Conservation (phyloP, 2,113 vertebrate genomes). For the Ornithorhynchus anatinus region DNA sequence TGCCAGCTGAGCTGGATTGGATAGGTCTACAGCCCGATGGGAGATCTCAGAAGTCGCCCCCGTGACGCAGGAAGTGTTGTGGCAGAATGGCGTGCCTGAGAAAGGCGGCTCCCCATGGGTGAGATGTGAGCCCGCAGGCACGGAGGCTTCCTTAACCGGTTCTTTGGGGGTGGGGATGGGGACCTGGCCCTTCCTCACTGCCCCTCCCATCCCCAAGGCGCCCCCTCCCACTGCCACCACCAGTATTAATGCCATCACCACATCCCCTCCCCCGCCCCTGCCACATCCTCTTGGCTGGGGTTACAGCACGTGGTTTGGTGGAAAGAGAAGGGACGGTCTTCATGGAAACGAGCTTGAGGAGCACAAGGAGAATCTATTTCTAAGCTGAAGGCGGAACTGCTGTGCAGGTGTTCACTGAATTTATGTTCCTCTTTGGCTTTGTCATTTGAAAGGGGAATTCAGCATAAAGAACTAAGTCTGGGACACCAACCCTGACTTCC, state of each 20-base stretch:
- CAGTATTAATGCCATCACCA: neutral
- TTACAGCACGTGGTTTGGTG: too few species aligned
- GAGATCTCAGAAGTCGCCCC: too few species aligned
- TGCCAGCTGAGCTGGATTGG: neutral
- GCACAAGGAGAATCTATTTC: slow-evolving; percentile 48
- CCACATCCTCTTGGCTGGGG: slow-evolving; percentile 3
- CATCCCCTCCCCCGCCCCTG: slow-evolving; percentile 1
- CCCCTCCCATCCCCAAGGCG: neutral
- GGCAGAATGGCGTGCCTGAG: rapidly evolving
- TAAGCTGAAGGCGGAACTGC: slow-evolving; percentile 57
- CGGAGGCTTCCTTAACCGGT: too few species aligned
- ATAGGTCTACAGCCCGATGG: neutral
- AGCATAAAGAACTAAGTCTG: slow-evolving; percentile 38
- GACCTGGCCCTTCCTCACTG: too few species aligned
- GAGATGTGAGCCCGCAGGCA: neutral
- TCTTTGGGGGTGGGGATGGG: too few species aligned
- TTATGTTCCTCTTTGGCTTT: slow-evolving; percentile 66
- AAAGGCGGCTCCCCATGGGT: neutral
- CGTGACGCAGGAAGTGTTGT: too few species aligned
- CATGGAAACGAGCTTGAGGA: slow-evolving; percentile 1
- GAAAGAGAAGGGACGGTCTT: slow-evolving; percentile 47
- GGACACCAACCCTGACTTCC: slow-evolving; percentile 56
- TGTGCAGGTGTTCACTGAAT: slow-evolving; percentile 60
- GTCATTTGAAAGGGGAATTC: slow-evolving; percentile 67
- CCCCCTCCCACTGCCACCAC: rapidly evolving